Evolutionary conservation across 2,888 invertebrate species (phyloP), one percentile per base, ranked within the genome.

Genomic region (Erannis defoliaria): DNA sequence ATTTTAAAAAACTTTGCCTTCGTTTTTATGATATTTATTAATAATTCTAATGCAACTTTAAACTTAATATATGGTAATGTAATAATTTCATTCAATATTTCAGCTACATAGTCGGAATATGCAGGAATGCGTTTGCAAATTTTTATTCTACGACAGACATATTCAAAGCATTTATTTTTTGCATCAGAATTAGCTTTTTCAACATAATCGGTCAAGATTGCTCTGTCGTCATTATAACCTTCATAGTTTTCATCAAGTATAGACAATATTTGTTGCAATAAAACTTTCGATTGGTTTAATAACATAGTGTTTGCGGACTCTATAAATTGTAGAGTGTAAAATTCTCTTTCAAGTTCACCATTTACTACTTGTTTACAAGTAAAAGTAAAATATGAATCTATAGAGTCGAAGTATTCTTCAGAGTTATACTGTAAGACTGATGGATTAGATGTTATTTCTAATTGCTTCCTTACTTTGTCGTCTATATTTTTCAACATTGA

Each of bases 331-430:
- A 45, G 1, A 3, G 8, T 29, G 12, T 45, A 45, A 29, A 45
- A 45, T 45, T 45, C 45, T 26, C 14, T 45, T 10, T 45, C 45
- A 9, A 45, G 26, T 1, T 45, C 45, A 29, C 16, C 10, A 6
- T 26, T 29, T 10, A 29, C 45, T 10, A 5, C 16, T 8, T 45
- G 26, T 1, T 45, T 10, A 9, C 16, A 10, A 3, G 29, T 9
- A 16, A 45, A 45, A 29, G 4, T 29, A 16, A 14, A 9, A 16
- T 19, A 29, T 5, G 4, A 14, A 19, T 26, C 12, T 29, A 45
- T 16, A 16, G 1, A 19, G 10, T 29, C 4, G 9, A 29, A 9
- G 5, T 29, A 45, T 10, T 26, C 26, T 9, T 45, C 16, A 29
- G 5, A 4, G 0, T 5, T 45, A 9, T 14, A 2, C 2, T 45